A percentile compares a stretch with the other conserved stretches of the same genome.
phyloP scores from a whole-genome alignment of 2,113 vertebrate genomes.

The Oncorhynchus keta region DNA sequence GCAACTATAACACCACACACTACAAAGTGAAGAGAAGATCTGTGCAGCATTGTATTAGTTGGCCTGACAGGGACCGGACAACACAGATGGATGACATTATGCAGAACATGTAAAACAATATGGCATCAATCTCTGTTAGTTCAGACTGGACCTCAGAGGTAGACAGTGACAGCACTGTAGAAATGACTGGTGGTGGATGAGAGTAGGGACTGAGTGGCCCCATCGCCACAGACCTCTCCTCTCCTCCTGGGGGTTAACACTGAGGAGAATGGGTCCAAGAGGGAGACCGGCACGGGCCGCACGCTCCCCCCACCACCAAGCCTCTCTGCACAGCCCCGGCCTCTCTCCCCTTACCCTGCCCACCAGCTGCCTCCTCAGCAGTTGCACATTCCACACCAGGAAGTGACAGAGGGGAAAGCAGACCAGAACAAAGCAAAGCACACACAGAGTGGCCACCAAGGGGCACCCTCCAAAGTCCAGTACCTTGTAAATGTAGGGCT shows the following conservation, averaged over 20 bases:
- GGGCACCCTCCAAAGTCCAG: slow-evolving; percentile 16
- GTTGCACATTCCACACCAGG: slow-evolving; percentile 20
- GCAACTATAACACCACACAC: not conserved
- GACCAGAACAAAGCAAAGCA: slow-evolving; percentile 7
- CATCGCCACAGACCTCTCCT: not conserved
- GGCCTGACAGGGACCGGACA: too few relatives aligned
- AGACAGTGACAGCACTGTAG: not conserved
- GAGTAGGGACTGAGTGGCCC: slow-evolving; percentile 19
- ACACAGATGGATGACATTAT: not conserved
- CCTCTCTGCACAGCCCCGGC: not conserved
- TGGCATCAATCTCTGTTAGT: not conserved
- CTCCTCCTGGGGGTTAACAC: not conserved
- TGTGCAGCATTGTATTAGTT: not conserved
- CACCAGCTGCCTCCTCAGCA: slow-evolving; percentile 18
- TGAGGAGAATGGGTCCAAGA: slow-evolving; percentile 3
- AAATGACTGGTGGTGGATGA: not conserved
- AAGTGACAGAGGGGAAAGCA: slow-evolving; percentile 21
- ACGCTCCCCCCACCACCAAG: slow-evolving; percentile 1
- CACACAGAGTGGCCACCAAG: slow-evolving; percentile 8
- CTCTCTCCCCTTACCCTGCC: not conserved
- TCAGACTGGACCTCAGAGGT: not conserved
- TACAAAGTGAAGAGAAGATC: not conserved
- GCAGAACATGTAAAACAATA: not conserved
- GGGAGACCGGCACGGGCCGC: not conserved
- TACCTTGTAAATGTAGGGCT: slow-evolving; percentile 19